These are phyloP conservation scores for Ancistrus triradiatus DNA, from an alignment of 2,113 vertebrate species.

Conservation along the genomic window DNA sequence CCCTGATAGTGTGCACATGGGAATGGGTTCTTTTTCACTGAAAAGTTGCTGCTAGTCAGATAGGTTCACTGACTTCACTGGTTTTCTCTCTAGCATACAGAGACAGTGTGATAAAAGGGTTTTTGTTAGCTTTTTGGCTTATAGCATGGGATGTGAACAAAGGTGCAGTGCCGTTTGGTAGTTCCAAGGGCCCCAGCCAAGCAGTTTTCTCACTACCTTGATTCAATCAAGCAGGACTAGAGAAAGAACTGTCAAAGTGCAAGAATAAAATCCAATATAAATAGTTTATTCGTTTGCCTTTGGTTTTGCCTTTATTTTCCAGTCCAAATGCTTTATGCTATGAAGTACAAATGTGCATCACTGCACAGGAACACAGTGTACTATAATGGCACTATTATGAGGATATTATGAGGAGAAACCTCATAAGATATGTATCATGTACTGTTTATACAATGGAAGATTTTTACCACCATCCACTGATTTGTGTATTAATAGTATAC, in stretches of 20 bases:
- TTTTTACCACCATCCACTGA: too few species aligned
- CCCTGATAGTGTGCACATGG: neutral
- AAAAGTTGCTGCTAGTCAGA: conserved; percentile 14
- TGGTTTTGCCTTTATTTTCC: neutral
- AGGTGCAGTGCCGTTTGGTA: conserved; percentile 40
- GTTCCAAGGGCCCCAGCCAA: conserved; percentile 1
- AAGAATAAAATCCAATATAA: neutral
- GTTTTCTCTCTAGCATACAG: conserved; percentile 21
- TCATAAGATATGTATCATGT: too few species aligned
- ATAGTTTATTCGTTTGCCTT: neutral
- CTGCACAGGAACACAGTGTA: too few species aligned
- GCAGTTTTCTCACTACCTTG: conserved; percentile 27
- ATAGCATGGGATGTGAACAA: conserved; percentile 29
- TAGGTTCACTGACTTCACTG: conserved; percentile 17
- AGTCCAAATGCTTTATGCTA: neutral
- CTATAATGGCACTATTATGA: too few species aligned
- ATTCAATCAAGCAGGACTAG: conserved; percentile 18
- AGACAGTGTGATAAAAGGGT: conserved; percentile 29
- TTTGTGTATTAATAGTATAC: neutral
- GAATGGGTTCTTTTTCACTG: conserved; percentile 20
- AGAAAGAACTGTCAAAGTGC: conserved; percentile 11
- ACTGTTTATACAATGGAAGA: neutral
- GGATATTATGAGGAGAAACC: too few species aligned
- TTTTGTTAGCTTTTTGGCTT: conserved; percentile 45
- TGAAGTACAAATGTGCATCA: too few species aligned